Conservation (phyloP, 53 echinoderm and acorn worm species). For the Echinarachnius parma region DNA sequence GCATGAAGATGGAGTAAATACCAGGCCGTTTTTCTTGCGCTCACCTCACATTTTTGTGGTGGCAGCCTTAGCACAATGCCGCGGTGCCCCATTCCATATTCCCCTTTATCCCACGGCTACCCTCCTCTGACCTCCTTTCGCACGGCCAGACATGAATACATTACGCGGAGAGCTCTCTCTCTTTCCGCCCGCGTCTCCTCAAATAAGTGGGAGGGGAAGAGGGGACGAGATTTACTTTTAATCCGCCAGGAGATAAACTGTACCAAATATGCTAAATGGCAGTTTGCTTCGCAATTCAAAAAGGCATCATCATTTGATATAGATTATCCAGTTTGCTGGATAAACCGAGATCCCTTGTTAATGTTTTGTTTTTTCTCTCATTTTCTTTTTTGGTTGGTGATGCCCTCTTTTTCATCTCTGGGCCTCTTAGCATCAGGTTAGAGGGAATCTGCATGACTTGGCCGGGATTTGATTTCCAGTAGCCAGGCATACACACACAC, state of each 20-base stretch:
- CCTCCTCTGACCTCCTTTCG: constrained; percentile 16
- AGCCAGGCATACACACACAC: not conserved
- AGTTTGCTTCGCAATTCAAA: constrained; percentile 48
- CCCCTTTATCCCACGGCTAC: not conserved
- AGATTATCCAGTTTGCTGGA: constrained; percentile 32
- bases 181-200: too few relatives aligned
- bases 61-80: not conserved
- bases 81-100: constrained; percentile 3
- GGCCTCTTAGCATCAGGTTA: constrained; percentile 28
- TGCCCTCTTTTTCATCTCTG: constrained; percentile 4
- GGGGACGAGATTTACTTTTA: too few relatives aligned
- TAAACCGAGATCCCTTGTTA: constrained; percentile 23
- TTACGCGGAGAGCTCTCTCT: too few relatives aligned
- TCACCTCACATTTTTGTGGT: constrained; percentile 1
- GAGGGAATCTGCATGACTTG: constrained; percentile 36
- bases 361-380: not conserved
- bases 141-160: constrained; percentile 37
- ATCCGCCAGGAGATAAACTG: not conserved
- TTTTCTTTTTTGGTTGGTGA: constrained; percentile 7
- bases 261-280: constrained; percentile 23
- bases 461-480: constrained; percentile 44
- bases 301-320: constrained; percentile 33
- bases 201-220: too few relatives aligned
- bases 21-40: too few relatives aligned
- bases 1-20: too few relatives aligned